Percentiles rank a stretch among this genome's conserved stretches.
These are phyloP conservation scores for Apoderus coryli DNA, from an alignment of 2,888 invertebrate species.

Conservation along the genomic window DNA sequence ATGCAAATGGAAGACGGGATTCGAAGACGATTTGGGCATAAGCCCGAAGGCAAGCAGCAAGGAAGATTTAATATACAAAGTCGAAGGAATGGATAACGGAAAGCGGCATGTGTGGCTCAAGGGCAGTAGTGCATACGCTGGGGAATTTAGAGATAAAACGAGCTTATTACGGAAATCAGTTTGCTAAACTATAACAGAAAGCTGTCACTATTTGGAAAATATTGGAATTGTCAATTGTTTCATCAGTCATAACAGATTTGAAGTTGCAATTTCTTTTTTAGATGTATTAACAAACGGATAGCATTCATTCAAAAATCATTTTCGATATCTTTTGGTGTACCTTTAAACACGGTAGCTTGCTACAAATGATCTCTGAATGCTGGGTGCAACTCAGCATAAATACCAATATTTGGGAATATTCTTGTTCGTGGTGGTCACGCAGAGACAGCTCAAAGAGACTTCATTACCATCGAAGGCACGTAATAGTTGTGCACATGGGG, in stretches of 20 bases:
- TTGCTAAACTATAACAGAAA: constrained; percentile 18
- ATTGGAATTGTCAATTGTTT: constrained; percentile 21
- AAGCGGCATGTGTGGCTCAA: too few species aligned
- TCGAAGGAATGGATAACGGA: too few species aligned
- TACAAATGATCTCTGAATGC: constrained; percentile 12
- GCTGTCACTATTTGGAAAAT: constrained; percentile 20
- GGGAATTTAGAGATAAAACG: too few species aligned
- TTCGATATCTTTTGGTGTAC: constrained; percentile 12
- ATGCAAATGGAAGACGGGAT: too few species aligned
- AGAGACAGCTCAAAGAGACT: constrained; percentile 23
- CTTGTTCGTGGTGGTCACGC: constrained; percentile 16
- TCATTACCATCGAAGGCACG: too few species aligned
- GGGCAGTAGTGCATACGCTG: too few species aligned
- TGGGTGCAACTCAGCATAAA: constrained; percentile 10
- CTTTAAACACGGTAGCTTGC: constrained; percentile 13
- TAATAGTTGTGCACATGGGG: too few species aligned
- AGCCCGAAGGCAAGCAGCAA: too few species aligned
- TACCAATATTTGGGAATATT: constrained; percentile 10
- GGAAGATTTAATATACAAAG: too few species aligned
- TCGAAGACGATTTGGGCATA: too few species aligned
- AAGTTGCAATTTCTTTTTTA: constrained; percentile 13
- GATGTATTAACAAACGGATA: constrained; percentile 11
- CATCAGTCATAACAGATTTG: constrained; percentile 22
- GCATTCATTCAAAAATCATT: constrained; percentile 14
- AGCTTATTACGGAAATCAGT: constrained; percentile 15